phyloP scores from a whole-genome alignment of 2,888 invertebrate genomes.

The Augiades crinisus region DNA sequence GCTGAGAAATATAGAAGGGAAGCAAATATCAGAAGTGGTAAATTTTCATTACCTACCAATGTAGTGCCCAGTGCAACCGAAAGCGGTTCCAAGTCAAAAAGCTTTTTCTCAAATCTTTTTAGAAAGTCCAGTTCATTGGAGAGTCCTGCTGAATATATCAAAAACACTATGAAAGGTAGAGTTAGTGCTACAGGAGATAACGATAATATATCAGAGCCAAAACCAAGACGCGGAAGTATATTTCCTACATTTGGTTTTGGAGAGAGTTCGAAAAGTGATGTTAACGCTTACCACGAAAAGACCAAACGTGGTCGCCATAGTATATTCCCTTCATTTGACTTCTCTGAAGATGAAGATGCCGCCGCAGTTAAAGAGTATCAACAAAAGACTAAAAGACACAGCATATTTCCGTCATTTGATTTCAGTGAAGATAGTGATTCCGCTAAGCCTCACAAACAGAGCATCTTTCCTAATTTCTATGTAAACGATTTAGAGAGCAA shows the following conservation, averaged over 20 bases:
- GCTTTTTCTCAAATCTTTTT: slow-evolving; percentile 56
- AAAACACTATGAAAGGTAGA: slow-evolving; percentile 61
- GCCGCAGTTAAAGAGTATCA: slow-evolving; percentile 50
- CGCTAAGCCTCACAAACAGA: slow-evolving; percentile 55
- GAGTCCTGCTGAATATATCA: slow-evolving; percentile 57
- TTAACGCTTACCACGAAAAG: slow-evolving; percentile 54
- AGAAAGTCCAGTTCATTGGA: slow-evolving; percentile 60
- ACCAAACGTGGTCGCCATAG: slow-evolving; percentile 62
- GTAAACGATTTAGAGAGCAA: slow-evolving; percentile 62
- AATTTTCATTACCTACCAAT: slow-evolving; percentile 62
- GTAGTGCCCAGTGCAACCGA: slow-evolving; percentile 37
- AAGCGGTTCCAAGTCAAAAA: slow-evolving; percentile 46
- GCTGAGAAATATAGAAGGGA: slow-evolving; percentile 81
- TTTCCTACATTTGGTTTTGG: slow-evolving; percentile 57
- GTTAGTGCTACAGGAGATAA: slow-evolving; percentile 45
- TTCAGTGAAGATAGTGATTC: slow-evolving; percentile 59
- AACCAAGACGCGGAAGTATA: slow-evolving; percentile 58
- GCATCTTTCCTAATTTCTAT: slow-evolving; percentile 70
- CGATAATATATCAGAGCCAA: slow-evolving; percentile 46
- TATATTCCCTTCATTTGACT: slow-evolving; percentile 67
- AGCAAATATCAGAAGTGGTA: slow-evolving; percentile 66
- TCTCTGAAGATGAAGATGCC: slow-evolving; percentile 66
- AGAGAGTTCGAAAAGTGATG: slow-evolving; percentile 51
- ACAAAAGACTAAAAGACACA: slow-evolving; percentile 61
- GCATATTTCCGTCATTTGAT: slow-evolving; percentile 67